phyloP scores from a whole-genome alignment of 2,113 vertebrate species.

The Psettodes erumei region DNA sequence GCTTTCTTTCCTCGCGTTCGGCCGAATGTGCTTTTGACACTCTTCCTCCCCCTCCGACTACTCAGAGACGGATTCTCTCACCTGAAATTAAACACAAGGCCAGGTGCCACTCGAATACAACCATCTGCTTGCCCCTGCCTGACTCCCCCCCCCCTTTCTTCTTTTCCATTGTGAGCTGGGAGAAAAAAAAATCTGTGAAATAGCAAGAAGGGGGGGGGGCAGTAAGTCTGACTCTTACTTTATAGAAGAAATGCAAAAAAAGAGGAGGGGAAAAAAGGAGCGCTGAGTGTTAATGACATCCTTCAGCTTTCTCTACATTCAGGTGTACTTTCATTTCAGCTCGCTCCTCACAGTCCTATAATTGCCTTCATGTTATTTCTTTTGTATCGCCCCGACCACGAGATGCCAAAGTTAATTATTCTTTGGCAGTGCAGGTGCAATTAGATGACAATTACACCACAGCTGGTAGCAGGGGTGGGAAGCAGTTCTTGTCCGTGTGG shows the following conservation, averaged over 20 bases:
- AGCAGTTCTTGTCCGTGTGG: constrained; percentile 64
- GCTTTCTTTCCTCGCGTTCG: constrained; percentile 37
- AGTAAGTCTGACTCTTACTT: no score
- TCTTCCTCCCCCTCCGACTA: constrained; percentile 42
- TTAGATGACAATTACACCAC: constrained; percentile 84
- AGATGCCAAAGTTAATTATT: constrained; percentile 82
- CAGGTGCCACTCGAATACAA: constrained; percentile 78
- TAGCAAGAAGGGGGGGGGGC: constrained; percentile 5
- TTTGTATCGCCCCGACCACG: constrained; percentile 68
- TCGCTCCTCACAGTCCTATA: constrained; percentile 57
- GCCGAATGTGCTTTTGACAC: constrained; percentile 63
- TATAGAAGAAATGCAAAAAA: constrained; percentile 21
- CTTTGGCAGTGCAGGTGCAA: constrained; percentile 82
- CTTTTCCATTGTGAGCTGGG: constrained; percentile 40
- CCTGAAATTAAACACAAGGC: constrained; percentile 83
- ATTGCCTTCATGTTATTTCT: constrained; percentile 79
- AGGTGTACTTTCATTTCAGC: constrained; percentile 64
- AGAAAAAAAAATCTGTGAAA: constrained; percentile 18
- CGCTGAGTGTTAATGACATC: constrained; percentile 67
- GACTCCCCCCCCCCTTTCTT: constrained; percentile 47
- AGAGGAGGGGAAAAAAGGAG: constrained; percentile 23
- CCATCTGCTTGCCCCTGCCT: constrained; percentile 78
- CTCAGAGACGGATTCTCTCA: constrained; percentile 72
- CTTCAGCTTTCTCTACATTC: constrained; percentile 67
- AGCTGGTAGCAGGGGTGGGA: constrained; percentile 77